Conservation (phyloP, 2,797 vertebrate genomes). For the Ambastaia sidthimunki region DNA sequence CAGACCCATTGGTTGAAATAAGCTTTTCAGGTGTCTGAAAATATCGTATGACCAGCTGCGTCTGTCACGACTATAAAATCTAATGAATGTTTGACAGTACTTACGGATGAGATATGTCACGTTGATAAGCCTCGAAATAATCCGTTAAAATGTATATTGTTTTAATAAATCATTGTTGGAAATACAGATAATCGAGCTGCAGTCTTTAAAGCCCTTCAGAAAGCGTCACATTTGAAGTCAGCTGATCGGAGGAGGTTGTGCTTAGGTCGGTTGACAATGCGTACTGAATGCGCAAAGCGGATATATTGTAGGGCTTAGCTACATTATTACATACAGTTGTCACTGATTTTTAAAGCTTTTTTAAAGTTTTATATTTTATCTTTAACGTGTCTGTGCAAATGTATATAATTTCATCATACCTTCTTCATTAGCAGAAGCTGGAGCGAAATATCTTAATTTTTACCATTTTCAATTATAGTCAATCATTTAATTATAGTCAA, state of each 20-base stretch:
- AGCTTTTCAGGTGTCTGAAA: background rate
- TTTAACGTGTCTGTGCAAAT: too few relatives aligned
- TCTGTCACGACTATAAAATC: conserved; percentile 24
- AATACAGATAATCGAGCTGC: conserved; percentile 39
- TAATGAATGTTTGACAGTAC: background rate
- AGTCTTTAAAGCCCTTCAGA: conserved; percentile 60
- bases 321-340: too few relatives aligned
- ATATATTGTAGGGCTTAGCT: background rate
- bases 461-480: too few relatives aligned
- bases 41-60: conserved; percentile 9
- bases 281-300: conserved; percentile 26
- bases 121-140: background rate
- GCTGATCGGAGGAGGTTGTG: conserved; percentile 70
- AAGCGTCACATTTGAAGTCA: conserved; percentile 74
- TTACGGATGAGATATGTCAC: conserved; percentile 11
- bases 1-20: background rate
- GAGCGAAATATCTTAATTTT: too few relatives aligned
- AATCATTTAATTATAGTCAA: too few relatives aligned
- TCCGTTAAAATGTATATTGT: background rate
- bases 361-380: too few relatives aligned
- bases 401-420: too few relatives aligned
- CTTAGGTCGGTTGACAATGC: conserved; percentile 42
- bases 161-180: conserved; percentile 15
- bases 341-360: too few relatives aligned
- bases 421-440: too few relatives aligned